Evolutionary conservation across 2,113 vertebrate species (phyloP).

Genomic region (Campylomormyrus tamandua): DNA sequence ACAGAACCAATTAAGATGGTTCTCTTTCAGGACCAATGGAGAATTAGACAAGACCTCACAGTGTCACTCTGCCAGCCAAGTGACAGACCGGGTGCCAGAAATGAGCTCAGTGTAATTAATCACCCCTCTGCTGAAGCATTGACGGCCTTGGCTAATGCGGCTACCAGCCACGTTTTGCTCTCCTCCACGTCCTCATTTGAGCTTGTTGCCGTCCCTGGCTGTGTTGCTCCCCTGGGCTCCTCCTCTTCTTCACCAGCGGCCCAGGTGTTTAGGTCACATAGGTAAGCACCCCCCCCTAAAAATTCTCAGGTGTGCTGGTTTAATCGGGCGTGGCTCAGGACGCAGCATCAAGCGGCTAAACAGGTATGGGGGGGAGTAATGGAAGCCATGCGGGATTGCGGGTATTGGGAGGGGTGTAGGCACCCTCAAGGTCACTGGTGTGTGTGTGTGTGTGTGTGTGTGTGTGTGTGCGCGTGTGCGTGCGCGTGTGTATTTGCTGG

Average conservation of each 20-base stretch:
- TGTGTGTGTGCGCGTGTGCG: background rate
- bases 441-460: background rate
- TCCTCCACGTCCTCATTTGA: background rate
- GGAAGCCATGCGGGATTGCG: background rate
- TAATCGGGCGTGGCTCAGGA: background rate
- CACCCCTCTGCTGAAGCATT: background rate
- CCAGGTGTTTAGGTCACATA: background rate
- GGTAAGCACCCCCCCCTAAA: background rate
- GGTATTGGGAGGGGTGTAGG: background rate
- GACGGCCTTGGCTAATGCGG: background rate
- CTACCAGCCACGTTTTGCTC: background rate
- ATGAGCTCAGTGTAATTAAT: conserved; percentile 6
- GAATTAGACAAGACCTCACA: background rate
- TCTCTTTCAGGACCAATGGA: background rate
- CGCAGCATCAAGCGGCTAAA: background rate
- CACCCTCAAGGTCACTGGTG: background rate
- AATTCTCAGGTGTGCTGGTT: background rate
- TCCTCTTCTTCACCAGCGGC: background rate
- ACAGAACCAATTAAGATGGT: conserved; percentile 1
- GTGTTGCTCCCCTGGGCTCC: background rate
- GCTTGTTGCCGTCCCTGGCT: background rate
- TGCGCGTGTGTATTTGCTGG: background rate
- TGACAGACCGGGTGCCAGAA: conserved; percentile 2
- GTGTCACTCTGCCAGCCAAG: background rate
- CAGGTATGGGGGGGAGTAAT: background rate